Percentiles rank a stretch among this genome's conserved stretches.
These are phyloP conservation scores for Trichoplusia ni DNA, from an alignment of 1,140 invertebrate species.

Conservation along the genomic window DNA sequence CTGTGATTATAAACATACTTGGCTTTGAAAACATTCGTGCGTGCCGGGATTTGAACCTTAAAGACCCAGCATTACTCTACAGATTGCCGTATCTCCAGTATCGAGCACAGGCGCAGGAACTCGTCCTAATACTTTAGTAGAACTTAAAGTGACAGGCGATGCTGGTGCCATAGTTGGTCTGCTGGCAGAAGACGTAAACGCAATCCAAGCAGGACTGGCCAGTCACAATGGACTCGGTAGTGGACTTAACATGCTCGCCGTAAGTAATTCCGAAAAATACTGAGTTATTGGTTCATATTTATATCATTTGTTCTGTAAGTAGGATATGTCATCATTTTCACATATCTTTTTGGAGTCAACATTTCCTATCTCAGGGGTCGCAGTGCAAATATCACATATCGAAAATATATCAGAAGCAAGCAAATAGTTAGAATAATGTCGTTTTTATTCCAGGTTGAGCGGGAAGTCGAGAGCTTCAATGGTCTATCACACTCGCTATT, in stretches of 20 bases:
- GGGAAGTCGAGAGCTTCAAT: slow-evolving; percentile 75
- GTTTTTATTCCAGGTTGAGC: slow-evolving; percentile 60
- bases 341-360: no score
- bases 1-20: no score
- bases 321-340: no score
- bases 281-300: not conserved
- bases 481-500: slow-evolving; percentile 68
- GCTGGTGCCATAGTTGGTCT: slow-evolving; percentile 56
- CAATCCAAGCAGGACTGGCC: slow-evolving; percentile 53
- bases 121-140: slow-evolving; percentile 60
- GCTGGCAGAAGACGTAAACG: slow-evolving; percentile 49
- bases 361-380: no score
- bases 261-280: slow-evolving; percentile 31
- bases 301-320: no score
- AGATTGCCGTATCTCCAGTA: slow-evolving; percentile 58
- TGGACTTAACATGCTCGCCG: slow-evolving; percentile 64
- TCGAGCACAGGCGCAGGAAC: slow-evolving; percentile 42
- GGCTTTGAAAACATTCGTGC: no score
- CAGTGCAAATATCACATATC: no score
- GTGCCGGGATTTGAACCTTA: no score
- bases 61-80: not conserved
- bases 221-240: slow-evolving; percentile 52
- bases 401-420: no score
- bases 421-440: no score
- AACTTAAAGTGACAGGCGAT: slow-evolving; percentile 58